Percentiles rank a stretch among this genome's conserved stretches.
Conservation (phyloP, 2,888 invertebrate species). For the Cloeon dipterum region DNA sequence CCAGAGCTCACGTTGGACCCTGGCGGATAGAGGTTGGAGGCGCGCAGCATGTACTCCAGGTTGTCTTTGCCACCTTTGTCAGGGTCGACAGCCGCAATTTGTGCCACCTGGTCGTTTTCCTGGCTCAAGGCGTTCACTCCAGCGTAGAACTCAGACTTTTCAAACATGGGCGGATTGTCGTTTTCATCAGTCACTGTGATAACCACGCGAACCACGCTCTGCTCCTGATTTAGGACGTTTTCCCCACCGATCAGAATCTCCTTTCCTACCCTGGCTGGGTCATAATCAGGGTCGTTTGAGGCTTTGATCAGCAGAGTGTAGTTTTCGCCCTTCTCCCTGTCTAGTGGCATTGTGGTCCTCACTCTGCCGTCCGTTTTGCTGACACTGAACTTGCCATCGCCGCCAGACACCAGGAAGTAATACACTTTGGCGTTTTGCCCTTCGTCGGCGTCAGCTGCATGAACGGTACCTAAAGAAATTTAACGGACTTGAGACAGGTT, state of each 20-base stretch:
- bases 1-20: slow-evolving; percentile 47
- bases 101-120: slow-evolving; percentile 46
- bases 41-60: slow-evolving; percentile 55
- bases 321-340: slow-evolving; percentile 50
- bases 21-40: slow-evolving; percentile 50
- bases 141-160: slow-evolving; percentile 35
- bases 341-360: slow-evolving; percentile 54
- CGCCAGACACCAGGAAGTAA: slow-evolving; percentile 58
- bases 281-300: slow-evolving; percentile 58
- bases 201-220: slow-evolving; percentile 44
- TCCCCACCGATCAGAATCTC: not conserved
- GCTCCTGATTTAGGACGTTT: slow-evolving; percentile 24
- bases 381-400: slow-evolving; percentile 51
- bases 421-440: slow-evolving; percentile 63
- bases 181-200: slow-evolving; percentile 59
- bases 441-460: slow-evolving; percentile 51
- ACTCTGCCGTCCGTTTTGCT: slow-evolving; percentile 62
- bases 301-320: slow-evolving; percentile 61
- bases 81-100: slow-evolving; percentile 57
- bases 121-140: slow-evolving; percentile 56
- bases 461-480: slow-evolving; percentile 31
- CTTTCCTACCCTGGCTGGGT: slow-evolving; percentile 20
- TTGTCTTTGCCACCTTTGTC: slow-evolving; percentile 69
- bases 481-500: not conserved
- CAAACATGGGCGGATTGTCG: slow-evolving; percentile 60